Conservation (phyloP, 1,140 invertebrate species). For the Euura saliciscinereae region DNA sequence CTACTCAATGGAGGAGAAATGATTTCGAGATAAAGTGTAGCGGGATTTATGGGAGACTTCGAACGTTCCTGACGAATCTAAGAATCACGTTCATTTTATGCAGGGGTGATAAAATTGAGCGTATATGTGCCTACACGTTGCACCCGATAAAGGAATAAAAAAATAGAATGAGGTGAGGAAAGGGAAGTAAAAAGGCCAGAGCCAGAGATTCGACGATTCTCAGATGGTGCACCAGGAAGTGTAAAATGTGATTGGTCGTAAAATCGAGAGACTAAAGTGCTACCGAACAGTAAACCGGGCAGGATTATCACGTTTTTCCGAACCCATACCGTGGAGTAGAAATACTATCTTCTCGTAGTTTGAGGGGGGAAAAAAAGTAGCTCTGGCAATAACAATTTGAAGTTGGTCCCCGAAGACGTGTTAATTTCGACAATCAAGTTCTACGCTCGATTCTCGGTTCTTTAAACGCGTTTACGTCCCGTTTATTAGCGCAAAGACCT, state of each 20-base stretch:
- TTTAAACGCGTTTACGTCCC: neutral
- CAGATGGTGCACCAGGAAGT: slow-evolving; percentile 3
- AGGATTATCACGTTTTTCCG: neutral
- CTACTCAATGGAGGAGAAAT: too few relatives aligned
- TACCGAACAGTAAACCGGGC: neutral
- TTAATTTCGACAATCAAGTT: neutral
- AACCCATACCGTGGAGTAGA: neutral
- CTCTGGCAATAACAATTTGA: neutral
- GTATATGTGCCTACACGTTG: neutral
- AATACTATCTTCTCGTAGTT: neutral
- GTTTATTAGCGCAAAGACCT: neutral
- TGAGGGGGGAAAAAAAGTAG: neutral
- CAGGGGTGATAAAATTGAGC: neutral
- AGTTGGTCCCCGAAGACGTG: neutral
- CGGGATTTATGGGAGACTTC: neutral
- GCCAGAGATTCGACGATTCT: neutral
- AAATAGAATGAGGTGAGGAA: neutral
- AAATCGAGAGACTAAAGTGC: neutral
- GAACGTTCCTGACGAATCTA: neutral
- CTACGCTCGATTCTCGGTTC: neutral
- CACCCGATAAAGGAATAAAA: too few relatives aligned
- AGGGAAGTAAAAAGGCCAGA: neutral
- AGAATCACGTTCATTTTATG: neutral
- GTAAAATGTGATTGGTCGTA: slow-evolving; percentile 7
- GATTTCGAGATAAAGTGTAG: too few relatives aligned